Base-by-base conservation (phyloP, 1,140 invertebrate genomes). In the Neodiprion fabricii region DNA sequence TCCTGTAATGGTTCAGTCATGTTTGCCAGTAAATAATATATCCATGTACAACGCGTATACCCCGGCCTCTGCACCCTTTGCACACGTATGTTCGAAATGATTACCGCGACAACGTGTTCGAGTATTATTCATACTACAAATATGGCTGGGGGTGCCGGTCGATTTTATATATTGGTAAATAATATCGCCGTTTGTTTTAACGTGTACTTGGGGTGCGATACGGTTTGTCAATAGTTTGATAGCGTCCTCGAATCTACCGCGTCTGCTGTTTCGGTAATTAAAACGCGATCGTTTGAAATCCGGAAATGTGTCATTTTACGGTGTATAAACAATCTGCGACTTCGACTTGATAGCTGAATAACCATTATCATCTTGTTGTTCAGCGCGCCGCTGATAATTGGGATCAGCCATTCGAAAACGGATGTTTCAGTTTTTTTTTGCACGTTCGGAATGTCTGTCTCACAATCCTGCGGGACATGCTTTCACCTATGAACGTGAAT, bases 211-310 rank as follows among this genome's bases (percentile, higher is more conserved):
- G 76, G 72, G 76, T 79, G 53, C 9, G 11, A 3, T 40, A 61
- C 53, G 78, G 80, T 81, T 81, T 81, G 80, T 81, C 80, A 81
- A 81, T 81, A 78, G 78, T 49, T 79, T 79, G 80, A 81, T 81
- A 80, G 80, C 79, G 75, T 73, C 78, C 76, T 81, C 79, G 79
- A 72, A 78, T 76, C 72, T 9, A 17, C 11, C 53, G 28, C 28
- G 53, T 78, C 78, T 78, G 72, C 73, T 76, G 79, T 81, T 81
- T 78, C 79, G 80, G 79, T 81, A 79, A 81, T 81, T 81, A 81
- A 81, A 81, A 81, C 79, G 81, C 80, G 80, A 81, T 81, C 80
- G 79, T 79, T 79, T 78, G 78, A 81, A 81, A 79, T 81, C 79
- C 79, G 77, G 80, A 80, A 80, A 79, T 78, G 79, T 80, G 79